phyloP scores from a whole-genome alignment of 2,888 invertebrate genomes.

The Cephus nigrinus region DNA sequence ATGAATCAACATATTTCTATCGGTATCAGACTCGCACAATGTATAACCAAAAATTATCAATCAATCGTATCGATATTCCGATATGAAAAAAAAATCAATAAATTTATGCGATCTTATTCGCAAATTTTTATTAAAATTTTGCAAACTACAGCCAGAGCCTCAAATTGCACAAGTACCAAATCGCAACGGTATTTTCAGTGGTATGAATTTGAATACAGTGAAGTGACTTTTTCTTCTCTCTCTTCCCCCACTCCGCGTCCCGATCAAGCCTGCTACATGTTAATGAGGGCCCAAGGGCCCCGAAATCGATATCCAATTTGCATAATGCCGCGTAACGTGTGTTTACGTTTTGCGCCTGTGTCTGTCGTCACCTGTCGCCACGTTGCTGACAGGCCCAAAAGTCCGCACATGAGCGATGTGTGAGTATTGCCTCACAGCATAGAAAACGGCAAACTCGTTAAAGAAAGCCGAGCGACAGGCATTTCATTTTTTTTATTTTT shows the following conservation, averaged over 20 bases:
- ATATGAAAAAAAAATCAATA: not conserved
- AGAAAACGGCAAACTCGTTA: not conserved
- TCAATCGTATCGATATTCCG: not conserved
- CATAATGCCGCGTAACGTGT: constrained; percentile 5
- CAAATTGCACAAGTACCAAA: not conserved
- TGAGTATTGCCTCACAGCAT: not conserved
- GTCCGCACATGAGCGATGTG: not conserved
- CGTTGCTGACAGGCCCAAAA: not conserved
- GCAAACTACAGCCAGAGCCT: not conserved
- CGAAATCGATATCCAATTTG: constrained; percentile 14
- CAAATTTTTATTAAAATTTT: not conserved
- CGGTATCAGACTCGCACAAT: too few relatives aligned
- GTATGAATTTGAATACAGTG: not conserved
- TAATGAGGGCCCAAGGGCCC: constrained; percentile 19
- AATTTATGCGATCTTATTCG: not conserved
- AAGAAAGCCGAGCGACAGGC: not conserved
- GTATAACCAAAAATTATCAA: not conserved
- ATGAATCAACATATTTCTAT: not conserved
- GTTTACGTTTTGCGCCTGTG: constrained; percentile 9
- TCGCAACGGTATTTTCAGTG: not conserved
- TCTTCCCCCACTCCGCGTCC: not conserved
- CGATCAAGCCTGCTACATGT: not conserved
- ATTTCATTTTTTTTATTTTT: not conserved
- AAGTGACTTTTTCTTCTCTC: not conserved
- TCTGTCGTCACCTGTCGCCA: constrained; percentile 4